Conservation (phyloP, 2,888 invertebrate species). For the Allacma fusca region DNA sequence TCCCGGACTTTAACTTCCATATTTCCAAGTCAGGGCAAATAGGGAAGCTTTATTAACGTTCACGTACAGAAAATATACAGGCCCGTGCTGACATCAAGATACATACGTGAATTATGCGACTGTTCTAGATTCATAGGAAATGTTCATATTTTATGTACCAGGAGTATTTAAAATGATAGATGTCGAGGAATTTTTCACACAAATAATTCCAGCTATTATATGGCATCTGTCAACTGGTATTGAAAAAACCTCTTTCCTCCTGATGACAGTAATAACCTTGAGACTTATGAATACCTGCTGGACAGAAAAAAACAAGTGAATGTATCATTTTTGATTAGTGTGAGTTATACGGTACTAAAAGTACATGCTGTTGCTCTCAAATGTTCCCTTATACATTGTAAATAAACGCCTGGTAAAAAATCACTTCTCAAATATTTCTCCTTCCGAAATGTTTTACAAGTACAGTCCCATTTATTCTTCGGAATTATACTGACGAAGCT, state of each 20-base stretch:
- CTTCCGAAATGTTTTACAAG: too few relatives aligned
- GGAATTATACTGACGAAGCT: too few relatives aligned
- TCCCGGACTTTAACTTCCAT: background rate
- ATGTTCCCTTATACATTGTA: too few relatives aligned
- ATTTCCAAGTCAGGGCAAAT: background rate
- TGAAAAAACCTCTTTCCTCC: background rate
- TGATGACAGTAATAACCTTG: too few relatives aligned
- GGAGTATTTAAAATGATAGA: background rate
- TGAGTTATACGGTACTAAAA: too few relatives aligned
- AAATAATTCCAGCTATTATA: background rate
- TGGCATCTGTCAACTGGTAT: background rate
- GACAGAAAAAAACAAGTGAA: too few relatives aligned
- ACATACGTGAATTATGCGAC: background rate
- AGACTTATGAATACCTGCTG: too few relatives aligned
- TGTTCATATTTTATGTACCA: background rate
- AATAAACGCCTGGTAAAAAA: too few relatives aligned
- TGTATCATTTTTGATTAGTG: too few relatives aligned
- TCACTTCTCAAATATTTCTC: too few relatives aligned
- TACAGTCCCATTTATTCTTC: too few relatives aligned
- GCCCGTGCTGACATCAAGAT: background rate
- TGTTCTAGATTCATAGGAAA: background rate
- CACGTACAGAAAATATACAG: background rate
- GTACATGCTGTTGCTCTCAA: too few relatives aligned
- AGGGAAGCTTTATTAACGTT: background rate
- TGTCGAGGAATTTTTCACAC: background rate